Evolutionary conservation across 2,797 vertebrate genomes (phyloP), one percentile per base, ranked within the genome.

Genomic region (Hemitrygon akajei): DNA sequence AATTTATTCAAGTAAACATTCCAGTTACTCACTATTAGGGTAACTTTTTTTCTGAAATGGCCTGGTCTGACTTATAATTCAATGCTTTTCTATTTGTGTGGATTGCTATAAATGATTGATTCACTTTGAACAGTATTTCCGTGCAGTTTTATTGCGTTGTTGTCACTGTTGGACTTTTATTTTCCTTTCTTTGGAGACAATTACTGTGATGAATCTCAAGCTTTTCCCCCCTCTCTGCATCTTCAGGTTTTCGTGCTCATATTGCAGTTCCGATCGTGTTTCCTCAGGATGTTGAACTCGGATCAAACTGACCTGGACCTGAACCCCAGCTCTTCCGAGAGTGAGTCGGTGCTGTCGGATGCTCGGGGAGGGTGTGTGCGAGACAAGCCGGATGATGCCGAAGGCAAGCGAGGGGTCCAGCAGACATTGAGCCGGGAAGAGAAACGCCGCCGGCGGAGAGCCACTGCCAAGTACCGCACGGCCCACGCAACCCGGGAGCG

Each of bases 351-450:
- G 80, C 94, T 96, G 94, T 97, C 97, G 95, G 97, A 97, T 63
- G 96, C 97, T 94, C 98, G 97, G 95, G 96, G 97, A 93, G 97
- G 98, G 95, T 98, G 98, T 94, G 94, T 95, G 94, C 98, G 98
- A 73, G 98, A 98, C 95, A 96, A 97, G 84, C 97, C 98, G 93
- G 95, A 96, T 60, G 97, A 97, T 0, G 96, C 97, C 69, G 98
- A 98, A 94, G 96, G 96, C 25, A 96, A 96, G 11, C 93, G 95
- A 47, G 95, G 95, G n/a, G 96, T 97, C 93, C 95, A 97, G 2
- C 98, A 96, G 94, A 97, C 97, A 93, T 96, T 98, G 92, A 98
- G 97, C 96, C 96, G 97, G 7, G 97, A 98, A 94, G 98, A 98
- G 95, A 98, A 97, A 95, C 96, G 97, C 81, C 95, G 97, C 73